A percentile compares a stretch with the other conserved stretches of the same genome.
phyloP scores from a whole-genome alignment of 1,140 invertebrate genomes.

The Ooceraea biroi region DNA sequence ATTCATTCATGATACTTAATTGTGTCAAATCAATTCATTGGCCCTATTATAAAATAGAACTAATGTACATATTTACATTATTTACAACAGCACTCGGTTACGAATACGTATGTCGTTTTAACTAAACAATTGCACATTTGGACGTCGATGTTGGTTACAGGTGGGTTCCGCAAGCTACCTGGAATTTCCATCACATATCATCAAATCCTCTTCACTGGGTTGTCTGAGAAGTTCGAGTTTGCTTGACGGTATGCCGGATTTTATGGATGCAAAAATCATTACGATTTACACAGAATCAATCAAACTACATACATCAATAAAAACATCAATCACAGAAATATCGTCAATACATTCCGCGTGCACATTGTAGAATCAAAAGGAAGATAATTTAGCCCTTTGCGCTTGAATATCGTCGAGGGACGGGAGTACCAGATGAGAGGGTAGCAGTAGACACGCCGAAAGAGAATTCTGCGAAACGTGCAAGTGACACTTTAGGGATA shows the following conservation, averaged over 20 bases:
- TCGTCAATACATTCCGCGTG: slow-evolving; percentile 6
- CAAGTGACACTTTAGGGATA: slow-evolving; percentile 19
- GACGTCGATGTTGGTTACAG: slow-evolving; percentile 85
- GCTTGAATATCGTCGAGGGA: slow-evolving; percentile 28
- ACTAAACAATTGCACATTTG: slow-evolving; percentile 86
- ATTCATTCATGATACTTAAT: slow-evolving; percentile 80
- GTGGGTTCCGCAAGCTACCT: slow-evolving; percentile 75
- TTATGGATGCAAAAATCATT: neutral
- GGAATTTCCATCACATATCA: slow-evolving; percentile 47
- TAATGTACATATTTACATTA: slow-evolving; percentile 87
- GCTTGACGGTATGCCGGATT: neutral
- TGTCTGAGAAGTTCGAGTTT: neutral
- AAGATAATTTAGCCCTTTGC: slow-evolving; percentile 54
- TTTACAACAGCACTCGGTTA: slow-evolving; percentile 81
- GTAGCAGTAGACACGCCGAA: slow-evolving; percentile 10
- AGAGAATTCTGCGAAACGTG: slow-evolving; percentile 9
- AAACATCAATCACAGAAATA: slow-evolving; percentile 1
- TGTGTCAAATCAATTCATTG: slow-evolving; percentile 83
- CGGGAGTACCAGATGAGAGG: slow-evolving; percentile 22
- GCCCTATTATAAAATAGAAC: slow-evolving; percentile 86
- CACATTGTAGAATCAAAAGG: slow-evolving; percentile 3
- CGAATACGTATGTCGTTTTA: slow-evolving; percentile 80
- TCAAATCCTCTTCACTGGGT: slow-evolving; percentile 5
- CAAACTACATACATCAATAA: slow-evolving; percentile 45
- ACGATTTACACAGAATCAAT: slow-evolving; percentile 3